Conservation (phyloP, 2,797 vertebrate species). For the Danio jaintianensis region DNA sequence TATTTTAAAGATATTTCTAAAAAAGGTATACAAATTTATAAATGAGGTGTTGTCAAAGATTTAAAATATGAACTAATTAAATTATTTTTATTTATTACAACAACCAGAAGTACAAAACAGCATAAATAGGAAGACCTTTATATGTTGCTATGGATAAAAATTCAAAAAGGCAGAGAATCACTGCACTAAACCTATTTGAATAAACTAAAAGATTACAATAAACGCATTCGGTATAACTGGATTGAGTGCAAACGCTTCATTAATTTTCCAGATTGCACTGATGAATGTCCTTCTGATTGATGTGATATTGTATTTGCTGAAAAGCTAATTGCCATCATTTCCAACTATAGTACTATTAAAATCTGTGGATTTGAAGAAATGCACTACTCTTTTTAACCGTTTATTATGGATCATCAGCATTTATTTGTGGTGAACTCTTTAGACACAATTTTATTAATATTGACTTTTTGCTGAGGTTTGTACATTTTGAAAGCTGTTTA, state of each 20-base stretch:
- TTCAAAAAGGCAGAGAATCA: too few relatives aligned
- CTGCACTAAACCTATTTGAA: background rate
- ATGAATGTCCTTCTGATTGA: too few relatives aligned
- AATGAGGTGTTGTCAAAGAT: too few relatives aligned
- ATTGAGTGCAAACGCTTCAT: background rate
- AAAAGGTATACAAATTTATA: background rate
- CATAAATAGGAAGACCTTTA: too few relatives aligned
- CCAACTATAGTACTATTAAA: background rate
- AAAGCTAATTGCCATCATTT: background rate
- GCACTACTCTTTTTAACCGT: background rate
- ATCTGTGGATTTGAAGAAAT: background rate
- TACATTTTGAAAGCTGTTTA: background rate
- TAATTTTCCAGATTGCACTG: background rate
- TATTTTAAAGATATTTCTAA: background rate
- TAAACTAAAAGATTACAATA: background rate
- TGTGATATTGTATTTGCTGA: background rate
- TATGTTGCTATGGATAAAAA: too few relatives aligned
- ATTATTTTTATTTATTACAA: too few relatives aligned
- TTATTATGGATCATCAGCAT: background rate
- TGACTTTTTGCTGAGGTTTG: background rate
- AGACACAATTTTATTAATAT: background rate
- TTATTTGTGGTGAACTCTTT: too few relatives aligned
- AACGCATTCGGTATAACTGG: background rate
- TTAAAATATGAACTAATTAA: too few relatives aligned
- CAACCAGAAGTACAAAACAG: too few relatives aligned